These are phyloP conservation scores for Muscicapa comitata DNA, from an alignment of 2,797 vertebrate species.

Conservation along the genomic window DNA sequence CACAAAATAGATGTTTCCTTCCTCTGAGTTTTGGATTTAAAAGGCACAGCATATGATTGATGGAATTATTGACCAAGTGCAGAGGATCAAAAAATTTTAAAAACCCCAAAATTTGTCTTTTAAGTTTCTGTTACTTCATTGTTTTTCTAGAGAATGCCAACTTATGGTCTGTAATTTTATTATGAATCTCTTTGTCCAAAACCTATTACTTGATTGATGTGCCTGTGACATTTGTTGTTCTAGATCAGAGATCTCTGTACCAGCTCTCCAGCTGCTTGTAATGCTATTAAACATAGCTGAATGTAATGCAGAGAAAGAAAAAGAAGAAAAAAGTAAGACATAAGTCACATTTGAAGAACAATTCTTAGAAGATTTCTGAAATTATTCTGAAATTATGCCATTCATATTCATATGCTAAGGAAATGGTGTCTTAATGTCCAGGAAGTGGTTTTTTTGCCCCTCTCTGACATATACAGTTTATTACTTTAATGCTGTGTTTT, in stretches of 20 bases:
- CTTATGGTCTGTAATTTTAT: neutral
- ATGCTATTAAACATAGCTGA: neutral
- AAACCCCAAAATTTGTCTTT: neutral
- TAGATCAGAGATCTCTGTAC: neutral
- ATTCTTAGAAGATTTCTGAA: neutral
- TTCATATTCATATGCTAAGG: neutral
- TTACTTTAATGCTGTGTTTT: neutral
- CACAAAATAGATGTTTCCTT: neutral
- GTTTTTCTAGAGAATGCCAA: neutral
- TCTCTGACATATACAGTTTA: neutral
- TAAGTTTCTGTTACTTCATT: neutral
- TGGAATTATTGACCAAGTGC: neutral
- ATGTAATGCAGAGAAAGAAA: neutral
- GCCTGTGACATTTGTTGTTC: neutral
- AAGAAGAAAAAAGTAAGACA: neutral
- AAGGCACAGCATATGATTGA: neutral
- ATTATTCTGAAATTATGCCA: neutral
- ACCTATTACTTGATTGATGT: neutral
- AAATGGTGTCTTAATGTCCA: neutral
- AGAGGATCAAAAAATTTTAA: accelerated
- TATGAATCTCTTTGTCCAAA: neutral
- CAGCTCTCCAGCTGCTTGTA: neutral
- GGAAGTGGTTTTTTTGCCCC: neutral
- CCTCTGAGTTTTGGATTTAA: neutral
- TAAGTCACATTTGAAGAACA: neutral